phyloP scores from a whole-genome alignment of 1,140 invertebrate genomes.

The Chironomus striatipennis region DNA sequence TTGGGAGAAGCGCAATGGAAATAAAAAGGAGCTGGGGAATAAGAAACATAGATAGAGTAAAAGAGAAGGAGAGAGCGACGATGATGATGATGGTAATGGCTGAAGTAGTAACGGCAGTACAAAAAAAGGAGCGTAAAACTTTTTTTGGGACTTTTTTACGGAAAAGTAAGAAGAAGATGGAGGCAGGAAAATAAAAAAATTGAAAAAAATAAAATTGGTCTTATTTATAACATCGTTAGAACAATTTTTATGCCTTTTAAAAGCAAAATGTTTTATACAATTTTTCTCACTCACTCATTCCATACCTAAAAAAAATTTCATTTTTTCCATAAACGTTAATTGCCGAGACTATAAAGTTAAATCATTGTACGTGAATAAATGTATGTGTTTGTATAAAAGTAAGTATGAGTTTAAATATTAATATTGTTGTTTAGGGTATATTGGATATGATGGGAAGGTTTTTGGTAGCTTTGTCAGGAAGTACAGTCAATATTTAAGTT shows the following conservation, averaged over 20 bases:
- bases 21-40: background rate
- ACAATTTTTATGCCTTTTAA: conserved; percentile 11
- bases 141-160: background rate
- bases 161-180: background rate
- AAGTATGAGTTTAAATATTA: conserved; percentile 3
- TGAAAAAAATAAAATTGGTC: conserved; percentile 14
- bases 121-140: background rate
- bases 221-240: conserved; percentile 9
- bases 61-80: background rate
- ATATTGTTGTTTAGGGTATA: too few relatives aligned
- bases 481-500: too few relatives aligned
- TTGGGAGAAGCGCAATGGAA: too few relatives aligned
- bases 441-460: too few relatives aligned
- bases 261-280: background rate
- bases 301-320: background rate
- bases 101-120: background rate
- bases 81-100: background rate
- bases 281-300: background rate
- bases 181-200: background rate
- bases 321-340: conserved; percentile 4
- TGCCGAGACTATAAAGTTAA: conserved; percentile 12
- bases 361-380: background rate
- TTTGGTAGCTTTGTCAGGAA: too few relatives aligned
- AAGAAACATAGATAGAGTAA: background rate
- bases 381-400: background rate